Conservation (phyloP, 35 echinoderm and acorn worm species). For the Apostichopus japonicus region DNA sequence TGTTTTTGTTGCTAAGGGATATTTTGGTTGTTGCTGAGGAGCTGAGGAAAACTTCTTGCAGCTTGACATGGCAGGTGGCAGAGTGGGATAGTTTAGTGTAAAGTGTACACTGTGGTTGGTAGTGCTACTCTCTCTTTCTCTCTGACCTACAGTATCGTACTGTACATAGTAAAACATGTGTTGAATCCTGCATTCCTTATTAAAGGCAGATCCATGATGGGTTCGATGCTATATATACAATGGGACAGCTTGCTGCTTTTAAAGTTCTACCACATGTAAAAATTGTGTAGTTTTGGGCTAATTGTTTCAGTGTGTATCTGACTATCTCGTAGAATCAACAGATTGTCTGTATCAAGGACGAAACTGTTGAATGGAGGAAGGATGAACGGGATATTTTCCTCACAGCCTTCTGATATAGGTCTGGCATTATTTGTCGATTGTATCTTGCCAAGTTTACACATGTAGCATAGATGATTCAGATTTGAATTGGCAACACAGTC, state of each 20-base stretch:
- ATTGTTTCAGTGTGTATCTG: background rate
- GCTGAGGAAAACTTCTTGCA: background rate
- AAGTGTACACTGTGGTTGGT: background rate
- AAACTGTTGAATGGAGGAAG: background rate
- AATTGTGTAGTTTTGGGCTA: background rate
- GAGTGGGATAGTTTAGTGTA: background rate
- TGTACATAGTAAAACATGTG: background rate
- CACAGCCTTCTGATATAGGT: background rate
- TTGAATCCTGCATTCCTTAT: background rate
- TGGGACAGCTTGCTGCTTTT: background rate
- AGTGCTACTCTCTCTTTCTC: background rate
- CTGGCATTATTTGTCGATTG: too few relatives aligned
- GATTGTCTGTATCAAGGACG: background rate
- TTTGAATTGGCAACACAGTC: too few relatives aligned
- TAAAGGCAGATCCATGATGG: too few relatives aligned
- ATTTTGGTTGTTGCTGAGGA: background rate
- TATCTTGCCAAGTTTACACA: too few relatives aligned
- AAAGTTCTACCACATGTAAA: constrained; percentile 1
- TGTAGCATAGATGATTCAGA: too few relatives aligned
- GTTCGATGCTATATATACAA: too few relatives aligned
- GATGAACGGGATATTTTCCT: background rate
- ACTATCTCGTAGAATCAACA: background rate
- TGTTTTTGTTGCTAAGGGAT: constrained; percentile 12
- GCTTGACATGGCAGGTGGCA: background rate
- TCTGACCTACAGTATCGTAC: background rate